Percentiles rank a stretch among this genome's conserved stretches.
Evolutionary conservation across 2,888 invertebrate species (phyloP).

Genomic region (Lasiommata megera): DNA sequence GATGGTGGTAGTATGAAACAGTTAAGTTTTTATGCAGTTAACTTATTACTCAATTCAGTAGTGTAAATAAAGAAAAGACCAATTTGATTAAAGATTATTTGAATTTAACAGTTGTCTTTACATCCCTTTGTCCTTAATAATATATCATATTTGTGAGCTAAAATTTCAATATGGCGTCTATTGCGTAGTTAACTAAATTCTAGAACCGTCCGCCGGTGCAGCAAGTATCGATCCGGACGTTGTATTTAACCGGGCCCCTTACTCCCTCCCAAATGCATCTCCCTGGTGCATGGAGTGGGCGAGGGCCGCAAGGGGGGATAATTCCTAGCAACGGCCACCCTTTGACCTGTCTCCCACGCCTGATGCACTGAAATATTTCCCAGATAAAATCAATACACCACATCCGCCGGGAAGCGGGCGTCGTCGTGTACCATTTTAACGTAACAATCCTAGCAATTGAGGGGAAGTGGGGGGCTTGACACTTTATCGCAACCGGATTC

Average conservation of each 20-base stretch:
- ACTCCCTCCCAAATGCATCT: conserved; percentile 2
- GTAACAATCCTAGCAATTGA: not conserved
- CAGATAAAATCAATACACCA: conserved; percentile 17
- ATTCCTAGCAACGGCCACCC: not conserved
- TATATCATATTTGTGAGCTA: not conserved
- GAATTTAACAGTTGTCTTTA: no score
- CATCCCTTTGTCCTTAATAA: no score
- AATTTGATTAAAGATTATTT: no score
- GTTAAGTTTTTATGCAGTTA: no score
- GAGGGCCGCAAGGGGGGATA: not conserved
- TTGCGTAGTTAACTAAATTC: not conserved
- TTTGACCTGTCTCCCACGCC: conserved; percentile 1
- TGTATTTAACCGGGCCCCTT: not conserved
- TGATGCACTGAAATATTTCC: conserved; percentile 3
- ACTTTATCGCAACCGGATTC: not conserved
- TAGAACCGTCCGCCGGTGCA: conserved; percentile 5
- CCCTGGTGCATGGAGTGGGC: conserved; percentile 10
- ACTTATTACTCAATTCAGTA: no score
- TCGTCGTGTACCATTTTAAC: not conserved
- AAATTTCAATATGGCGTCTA: not conserved
- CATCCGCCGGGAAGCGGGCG: not conserved
- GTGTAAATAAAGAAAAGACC: no score
- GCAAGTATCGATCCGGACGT: conserved; percentile 18
- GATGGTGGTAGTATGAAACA: no score
- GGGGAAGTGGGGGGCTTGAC: not conserved